Evolutionary conservation across 2,113 vertebrate genomes (phyloP), one percentile per base, ranked within the genome.

Genomic region (Bucco capensis): DNA sequence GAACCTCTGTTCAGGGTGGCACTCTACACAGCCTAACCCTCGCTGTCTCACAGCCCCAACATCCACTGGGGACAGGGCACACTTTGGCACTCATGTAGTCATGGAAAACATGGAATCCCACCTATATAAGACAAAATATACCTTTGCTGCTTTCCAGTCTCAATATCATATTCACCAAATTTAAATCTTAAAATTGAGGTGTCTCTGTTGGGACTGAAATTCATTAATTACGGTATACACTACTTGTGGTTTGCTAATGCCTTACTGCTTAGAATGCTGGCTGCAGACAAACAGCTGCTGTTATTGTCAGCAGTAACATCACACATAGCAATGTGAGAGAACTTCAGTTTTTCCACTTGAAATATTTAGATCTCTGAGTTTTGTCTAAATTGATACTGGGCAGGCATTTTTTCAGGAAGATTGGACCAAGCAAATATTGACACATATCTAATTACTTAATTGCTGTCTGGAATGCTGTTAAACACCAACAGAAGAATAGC

Each of bases 1-100:
- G 8, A 90, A 64, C 54, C 77, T 95, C 89, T 97, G 92, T 96
- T 96, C 49, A 23, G 56, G 69, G 23, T 62, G 72, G 91, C 86
- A 93, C 78, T 57, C 86, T 78, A 13, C 83, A 30, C 8, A 5
- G 92, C 64, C 91, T 94, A 96, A 95, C 93, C 83, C 83, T 83
- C 21, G 3, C 51, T 80, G 62, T 42, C 49, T 66, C 13, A 65
- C 47, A 17, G 9, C 28, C 76, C 37, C 31, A 58, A 4, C 4
- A 28, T 19, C 57, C 23, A 3, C 16, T 5, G 14, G 27, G 65
- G 42, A 95, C 46, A 73, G 87, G 58, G 46, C 51, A 51, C 8
- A 65, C 83, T 56, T 57, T 85, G 71, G 92, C 82, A 93, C 51
- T 12, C 8, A 4, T 8, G 4, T 25, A 79, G 56, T 76, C 27